Base-by-base conservation (phyloP, 2,888 invertebrate species). In the Raillietiella orientalis region DNA sequence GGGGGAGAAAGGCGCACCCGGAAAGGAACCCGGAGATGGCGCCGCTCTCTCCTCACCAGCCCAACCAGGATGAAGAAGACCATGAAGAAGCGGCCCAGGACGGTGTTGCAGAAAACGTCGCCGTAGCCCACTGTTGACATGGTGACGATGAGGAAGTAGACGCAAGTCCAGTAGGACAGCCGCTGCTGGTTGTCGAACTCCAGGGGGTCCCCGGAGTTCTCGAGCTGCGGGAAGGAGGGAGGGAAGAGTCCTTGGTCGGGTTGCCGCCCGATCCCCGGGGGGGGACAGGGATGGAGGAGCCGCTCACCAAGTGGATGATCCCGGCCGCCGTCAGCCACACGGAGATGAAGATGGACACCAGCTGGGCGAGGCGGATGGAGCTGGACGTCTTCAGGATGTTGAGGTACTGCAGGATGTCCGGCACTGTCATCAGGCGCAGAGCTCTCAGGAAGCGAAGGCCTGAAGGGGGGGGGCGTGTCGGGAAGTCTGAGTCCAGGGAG, bases 71-170 rank as follows among this genome's bases (percentile, higher is more conserved):
- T 82, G 64, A 96, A 96, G 66, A 96, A 82, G 53, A 93, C 84
- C 56, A 96, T 72, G 65, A 99, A 96, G 43, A 84, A 75, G 55
- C 93, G 64, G 50, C 96, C 96, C 42, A 93, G 65, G 42, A 87
- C 66, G 41, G 96, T 99, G 52, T 79, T 70, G 59, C 93, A 96
- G 59, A 66, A 79, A 45, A 96, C 77, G 55, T 99, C 96, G 53
- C 96, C 96, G 55, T 90, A 93, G 47, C 96, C 96, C 51, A 96
- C 96, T 38, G 96, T 99, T 43, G 96, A 96, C 93, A 99, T 96
- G 44, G 96, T 99, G 44, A 99, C 96, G 53, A 99, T 77, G 39
- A 96, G 65, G 59, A 96, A 96, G 60, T 99, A 99, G 43, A 96
- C 84, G 53, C 93, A 93, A 43, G 93, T 90, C 79, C 93, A 96